These are phyloP conservation scores for Oxytorus armatus DNA, from an alignment of 2,888 invertebrate genomes.

Conservation along the genomic window DNA sequence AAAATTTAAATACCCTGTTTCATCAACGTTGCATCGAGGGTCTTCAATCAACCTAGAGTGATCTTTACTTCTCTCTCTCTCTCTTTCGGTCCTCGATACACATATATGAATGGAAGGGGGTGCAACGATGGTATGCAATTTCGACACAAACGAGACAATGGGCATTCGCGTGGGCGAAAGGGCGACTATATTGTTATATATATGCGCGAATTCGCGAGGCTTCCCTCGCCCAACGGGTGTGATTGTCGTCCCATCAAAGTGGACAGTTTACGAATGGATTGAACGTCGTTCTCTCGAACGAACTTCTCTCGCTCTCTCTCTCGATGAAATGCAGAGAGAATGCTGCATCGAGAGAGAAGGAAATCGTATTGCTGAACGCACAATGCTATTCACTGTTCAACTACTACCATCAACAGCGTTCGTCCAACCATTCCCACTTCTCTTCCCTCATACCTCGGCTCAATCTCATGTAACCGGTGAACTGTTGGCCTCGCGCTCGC, in stretches of 20 bases:
- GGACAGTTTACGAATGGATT: slow-evolving; percentile 84
- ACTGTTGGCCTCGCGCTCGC: slow-evolving; percentile 69
- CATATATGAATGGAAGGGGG: background rate
- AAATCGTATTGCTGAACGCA: slow-evolving; percentile 15
- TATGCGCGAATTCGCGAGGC: slow-evolving; percentile 32
- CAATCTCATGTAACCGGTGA: slow-evolving; percentile 67
- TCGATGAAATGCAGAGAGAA: no score
- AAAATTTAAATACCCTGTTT: slow-evolving; percentile 29
- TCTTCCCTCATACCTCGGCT: slow-evolving; percentile 49
- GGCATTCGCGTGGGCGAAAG: slow-evolving; percentile 66
- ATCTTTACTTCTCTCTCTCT: slow-evolving; percentile 80
- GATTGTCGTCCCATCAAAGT: slow-evolving; percentile 84
- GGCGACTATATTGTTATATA: slow-evolving; percentile 52
- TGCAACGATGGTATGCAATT: slow-evolving; percentile 77
- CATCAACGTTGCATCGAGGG: slow-evolving; percentile 26
- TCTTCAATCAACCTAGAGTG: slow-evolving; percentile 79
- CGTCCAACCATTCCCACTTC: slow-evolving; percentile 56
- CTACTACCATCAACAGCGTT: slow-evolving; percentile 36
- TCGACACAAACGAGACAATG: slow-evolving; percentile 79
- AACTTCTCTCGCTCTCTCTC: slow-evolving; percentile 43
- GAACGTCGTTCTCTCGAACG: slow-evolving; percentile 72
- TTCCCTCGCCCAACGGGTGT: slow-evolving; percentile 77
- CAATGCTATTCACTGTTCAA: slow-evolving; percentile 67
- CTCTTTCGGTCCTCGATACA: slow-evolving; percentile 70
- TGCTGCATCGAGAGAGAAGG: slow-evolving; percentile 1